Conservation (phyloP, 2,113 vertebrate genomes). For the Notothenia coriiceps region DNA sequence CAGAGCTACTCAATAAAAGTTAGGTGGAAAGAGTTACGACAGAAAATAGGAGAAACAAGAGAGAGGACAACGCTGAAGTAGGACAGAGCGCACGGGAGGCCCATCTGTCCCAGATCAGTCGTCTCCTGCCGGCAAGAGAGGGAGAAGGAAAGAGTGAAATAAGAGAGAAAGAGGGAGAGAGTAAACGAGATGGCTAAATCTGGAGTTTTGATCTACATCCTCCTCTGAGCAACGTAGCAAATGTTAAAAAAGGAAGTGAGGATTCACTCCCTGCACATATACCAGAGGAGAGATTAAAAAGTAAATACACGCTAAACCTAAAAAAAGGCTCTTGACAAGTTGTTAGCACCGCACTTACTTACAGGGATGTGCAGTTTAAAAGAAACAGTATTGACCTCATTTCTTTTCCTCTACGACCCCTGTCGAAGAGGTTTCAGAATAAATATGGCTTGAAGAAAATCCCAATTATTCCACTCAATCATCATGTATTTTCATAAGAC, state of each 20-base stretch:
- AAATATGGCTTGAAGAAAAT: slow-evolving; percentile 30
- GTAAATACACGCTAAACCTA: slow-evolving; percentile 8
- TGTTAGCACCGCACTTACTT: slow-evolving; percentile 1
- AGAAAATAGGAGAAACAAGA: slow-evolving; percentile 52
- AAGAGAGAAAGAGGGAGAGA: slow-evolving; percentile 49
- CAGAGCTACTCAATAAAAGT: slow-evolving; percentile 17
- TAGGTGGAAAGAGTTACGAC: slow-evolving; percentile 41
- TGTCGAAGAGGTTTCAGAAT: slow-evolving; percentile 4
- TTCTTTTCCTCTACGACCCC: neutral
- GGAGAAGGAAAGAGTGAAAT: slow-evolving; percentile 57
- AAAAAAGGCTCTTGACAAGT: slow-evolving; percentile 29
- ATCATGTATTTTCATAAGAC: slow-evolving; percentile 7
- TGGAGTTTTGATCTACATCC: slow-evolving; percentile 71
- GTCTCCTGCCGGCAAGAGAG: slow-evolving; percentile 67
- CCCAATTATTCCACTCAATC: slow-evolving; percentile 35
- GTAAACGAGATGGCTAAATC: slow-evolving; percentile 72
- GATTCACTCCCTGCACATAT: slow-evolving; percentile 41
- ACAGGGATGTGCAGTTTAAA: slow-evolving; percentile 14
- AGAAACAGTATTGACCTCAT: neutral
- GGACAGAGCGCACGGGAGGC: slow-evolving; percentile 84
- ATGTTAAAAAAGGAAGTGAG: slow-evolving; percentile 59
- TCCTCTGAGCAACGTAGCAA: slow-evolving; percentile 59
- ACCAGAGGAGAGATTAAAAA: slow-evolving; percentile 31
- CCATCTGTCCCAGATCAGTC: slow-evolving; percentile 84
- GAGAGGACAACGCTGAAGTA: slow-evolving; percentile 79